Evolutionary conservation across 2,888 invertebrate genomes (phyloP), one percentile per base, ranked within the genome.

Genomic region (Ectemnius continuus): DNA sequence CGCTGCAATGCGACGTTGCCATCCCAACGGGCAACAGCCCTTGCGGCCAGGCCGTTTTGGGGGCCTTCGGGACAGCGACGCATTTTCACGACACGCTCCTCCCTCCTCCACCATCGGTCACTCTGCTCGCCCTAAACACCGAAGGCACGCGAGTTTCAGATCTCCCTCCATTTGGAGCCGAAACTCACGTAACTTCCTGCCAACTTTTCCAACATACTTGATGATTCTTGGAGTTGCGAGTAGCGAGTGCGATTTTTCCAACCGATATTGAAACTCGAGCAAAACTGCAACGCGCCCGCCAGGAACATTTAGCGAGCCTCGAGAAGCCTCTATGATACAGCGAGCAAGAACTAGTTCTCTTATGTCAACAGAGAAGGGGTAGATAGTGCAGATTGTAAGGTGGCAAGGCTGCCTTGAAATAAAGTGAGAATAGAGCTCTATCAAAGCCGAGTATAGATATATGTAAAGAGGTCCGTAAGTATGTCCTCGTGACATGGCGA

Each of bases 1-100:
- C 90, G 90, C 91, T 90, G 91, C 90, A 90, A 89, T 91, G 90
- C 91, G 91, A 91, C 91, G 91, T 91, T 90, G 90, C 91, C 90
- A 91, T 90, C 91, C 89, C 91, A 90, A 90, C 90, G 89, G 89
- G 84, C 90, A 90, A 90, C 90, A 89, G 90, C 90, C 89, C 89
- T 87, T 87, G 87, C 86, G 82, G 58, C 76, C 67, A 66, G 71
- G 67, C 69, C 76, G 74, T 70, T 67, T 67, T 52, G 52, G 71
- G 70, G 67, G 77, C 59, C 69, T 70, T 18, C 28, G 18, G 67
- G 64, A 28, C n/a, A 65, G 18, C 60, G 68, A 63, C 72, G 64
- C 73, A 79, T 79, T 83, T 80, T 83, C 76, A 61, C 58, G 74
- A 73, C 83, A 83, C 83, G 70, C 79, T 83, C 79, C 80, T 81